A percentile compares a stretch with the other conserved stretches of the same genome.
Evolutionary conservation across 2,888 invertebrate species (phyloP).

Genomic region (Polydrusus pterygomalis): DNA sequence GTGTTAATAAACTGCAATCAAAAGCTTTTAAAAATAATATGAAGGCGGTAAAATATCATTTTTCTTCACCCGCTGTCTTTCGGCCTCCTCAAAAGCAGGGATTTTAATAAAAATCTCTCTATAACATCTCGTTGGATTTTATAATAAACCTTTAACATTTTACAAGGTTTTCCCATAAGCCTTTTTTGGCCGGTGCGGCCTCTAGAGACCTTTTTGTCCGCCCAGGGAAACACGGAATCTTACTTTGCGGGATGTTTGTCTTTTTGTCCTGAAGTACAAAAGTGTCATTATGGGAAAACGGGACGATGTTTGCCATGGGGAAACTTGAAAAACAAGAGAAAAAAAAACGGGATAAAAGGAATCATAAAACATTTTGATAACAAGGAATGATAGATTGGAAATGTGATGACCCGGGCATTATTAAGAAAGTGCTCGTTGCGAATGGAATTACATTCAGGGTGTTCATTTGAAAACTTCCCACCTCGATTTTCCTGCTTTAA

Average conservation of each 20-base stretch:
- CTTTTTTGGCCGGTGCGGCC: constrained; percentile 27
- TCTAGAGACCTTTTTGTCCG: constrained; percentile 37
- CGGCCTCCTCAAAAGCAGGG: too few species aligned
- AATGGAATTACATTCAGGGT: too few species aligned
- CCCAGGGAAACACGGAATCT: constrained; percentile 33
- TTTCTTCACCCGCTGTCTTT: too few species aligned
- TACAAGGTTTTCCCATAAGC: constrained; percentile 32
- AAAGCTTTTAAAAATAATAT: too few species aligned
- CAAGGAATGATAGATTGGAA: background rate
- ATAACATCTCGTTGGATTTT: constrained; percentile 18
- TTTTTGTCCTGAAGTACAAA: constrained; percentile 32
- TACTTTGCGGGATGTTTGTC: constrained; percentile 43
- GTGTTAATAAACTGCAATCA: too few species aligned
- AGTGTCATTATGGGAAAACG: constrained; percentile 38
- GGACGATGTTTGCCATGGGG: constrained; percentile 17
- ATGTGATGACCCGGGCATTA: too few species aligned
- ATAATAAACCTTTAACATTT: constrained; percentile 25
- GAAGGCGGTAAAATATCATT: too few species aligned
- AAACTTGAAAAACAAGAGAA: background rate
- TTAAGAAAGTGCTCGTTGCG: too few species aligned
- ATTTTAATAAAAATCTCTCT: background rate
- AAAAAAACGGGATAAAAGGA: background rate
- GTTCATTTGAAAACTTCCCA: too few species aligned
- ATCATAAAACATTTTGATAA: background rate
- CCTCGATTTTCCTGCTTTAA: too few species aligned